phyloP scores from a whole-genome alignment of 2,113 vertebrate genomes.

The Campylomormyrus numenius region DNA sequence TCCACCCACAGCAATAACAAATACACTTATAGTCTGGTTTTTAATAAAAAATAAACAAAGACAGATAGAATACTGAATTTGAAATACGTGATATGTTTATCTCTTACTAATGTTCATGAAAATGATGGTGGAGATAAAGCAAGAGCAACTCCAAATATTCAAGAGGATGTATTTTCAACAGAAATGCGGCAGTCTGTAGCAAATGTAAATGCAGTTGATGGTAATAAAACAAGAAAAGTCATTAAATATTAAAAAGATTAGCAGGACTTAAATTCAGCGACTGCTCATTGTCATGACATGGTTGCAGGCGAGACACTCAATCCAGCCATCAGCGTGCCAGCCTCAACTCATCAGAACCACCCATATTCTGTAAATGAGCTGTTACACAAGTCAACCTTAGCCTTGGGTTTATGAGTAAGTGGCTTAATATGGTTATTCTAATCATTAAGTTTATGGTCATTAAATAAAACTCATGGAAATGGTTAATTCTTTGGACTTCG shows the following conservation, averaged over 20 bases:
- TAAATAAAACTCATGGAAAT: background rate
- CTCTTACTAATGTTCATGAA: background rate
- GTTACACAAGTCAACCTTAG: background rate
- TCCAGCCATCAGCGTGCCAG: background rate
- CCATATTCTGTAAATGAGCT: background rate
- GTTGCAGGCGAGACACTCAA: background rate
- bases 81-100: background rate
- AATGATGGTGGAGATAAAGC: background rate
- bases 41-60: background rate
- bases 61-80: background rate
- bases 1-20: background rate
- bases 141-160: background rate
- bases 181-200: background rate
- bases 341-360: background rate
- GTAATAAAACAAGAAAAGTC: background rate
- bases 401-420: background rate
- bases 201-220: background rate
- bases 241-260: background rate
- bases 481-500: conserved; percentile 1
- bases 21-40: background rate
- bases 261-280: background rate
- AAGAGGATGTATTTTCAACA: background rate
- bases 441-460: conserved; percentile 3
- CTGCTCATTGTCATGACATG: background rate
- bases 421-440: background rate